phyloP scores from a whole-genome alignment of 2,797 vertebrate genomes.

The Muscicapa striata region DNA sequence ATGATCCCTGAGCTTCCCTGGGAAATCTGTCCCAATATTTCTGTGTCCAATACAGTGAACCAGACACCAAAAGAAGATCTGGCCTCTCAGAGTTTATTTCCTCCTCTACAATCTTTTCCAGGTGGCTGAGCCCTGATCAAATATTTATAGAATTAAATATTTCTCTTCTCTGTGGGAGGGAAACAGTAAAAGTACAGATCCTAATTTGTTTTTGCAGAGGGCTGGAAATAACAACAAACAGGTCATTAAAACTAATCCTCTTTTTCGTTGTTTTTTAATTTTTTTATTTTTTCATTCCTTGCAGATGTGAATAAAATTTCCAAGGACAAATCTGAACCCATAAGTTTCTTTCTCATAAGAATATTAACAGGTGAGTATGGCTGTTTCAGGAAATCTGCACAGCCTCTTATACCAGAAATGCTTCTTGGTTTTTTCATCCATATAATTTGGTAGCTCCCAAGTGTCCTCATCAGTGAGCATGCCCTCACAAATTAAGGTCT shows the following conservation, averaged over 20 bases:
- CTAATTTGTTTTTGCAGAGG: conserved; percentile 42
- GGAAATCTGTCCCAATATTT: conserved; percentile 10
- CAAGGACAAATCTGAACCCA: background rate
- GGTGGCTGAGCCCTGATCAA: conserved; percentile 32
- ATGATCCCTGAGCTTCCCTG: background rate
- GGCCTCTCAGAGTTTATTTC: conserved; percentile 38
- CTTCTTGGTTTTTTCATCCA: background rate
- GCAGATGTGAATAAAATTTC: conserved; percentile 16
- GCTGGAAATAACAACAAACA: conserved; percentile 28
- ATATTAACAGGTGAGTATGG: background rate
- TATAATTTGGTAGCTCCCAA: background rate
- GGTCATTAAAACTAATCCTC: conserved; percentile 42
- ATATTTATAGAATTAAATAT: conserved; percentile 55
- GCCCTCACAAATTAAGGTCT: background rate
- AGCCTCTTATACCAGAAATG: background rate
- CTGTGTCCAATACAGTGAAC: background rate
- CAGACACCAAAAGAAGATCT: conserved; percentile 8
- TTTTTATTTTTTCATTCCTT: background rate
- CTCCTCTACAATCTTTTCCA: conserved; percentile 31
- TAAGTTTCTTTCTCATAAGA: background rate
- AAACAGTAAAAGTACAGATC: conserved; percentile 51
- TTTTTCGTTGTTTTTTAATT: background rate
- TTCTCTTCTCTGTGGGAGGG: conserved; percentile 52
- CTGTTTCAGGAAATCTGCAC: background rate
- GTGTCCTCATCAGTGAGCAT: background rate